phyloP scores from a whole-genome alignment of 2,888 invertebrate genomes.

The Drosophila lacicola region DNA sequence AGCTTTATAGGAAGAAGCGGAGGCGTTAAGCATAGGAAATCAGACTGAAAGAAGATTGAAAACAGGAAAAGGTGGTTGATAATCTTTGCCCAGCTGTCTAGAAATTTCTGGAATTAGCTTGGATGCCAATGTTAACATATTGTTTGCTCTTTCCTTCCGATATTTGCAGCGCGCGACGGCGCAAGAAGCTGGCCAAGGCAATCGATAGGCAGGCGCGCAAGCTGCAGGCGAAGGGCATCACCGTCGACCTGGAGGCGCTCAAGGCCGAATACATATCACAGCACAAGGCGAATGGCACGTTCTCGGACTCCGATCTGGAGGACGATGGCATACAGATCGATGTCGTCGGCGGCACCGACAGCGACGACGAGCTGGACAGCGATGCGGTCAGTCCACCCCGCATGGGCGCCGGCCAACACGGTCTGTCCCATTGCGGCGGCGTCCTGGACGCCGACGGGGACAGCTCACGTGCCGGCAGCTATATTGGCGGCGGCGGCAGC shows the following conservation, averaged over 20 bases:
- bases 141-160: neutral
- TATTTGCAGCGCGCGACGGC: conserved; percentile 90
- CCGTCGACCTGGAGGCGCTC: conserved; percentile 93
- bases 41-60: too few relatives aligned
- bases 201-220: conserved; percentile 96
- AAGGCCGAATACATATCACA: conserved; percentile 94
- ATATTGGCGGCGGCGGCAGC: conserved; percentile 70
- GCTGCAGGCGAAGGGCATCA: conserved; percentile 95
- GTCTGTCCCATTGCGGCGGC: conserved; percentile 49
- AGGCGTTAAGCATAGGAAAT: too few relatives aligned
- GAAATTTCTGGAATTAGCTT: too few relatives aligned
- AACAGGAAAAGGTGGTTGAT: too few relatives aligned
- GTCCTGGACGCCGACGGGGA: conserved; percentile 61
- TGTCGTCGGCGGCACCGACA: conserved; percentile 92
- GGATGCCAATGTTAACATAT: neutral
- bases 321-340: conserved; percentile 92
- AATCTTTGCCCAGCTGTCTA: too few relatives aligned
- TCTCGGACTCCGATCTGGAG: conserved; percentile 88
- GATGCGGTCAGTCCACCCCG: conserved; percentile 85
- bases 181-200: conserved; percentile 96
- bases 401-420: conserved; percentile 50
- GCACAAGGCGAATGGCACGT: conserved; percentile 87
- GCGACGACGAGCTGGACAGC: conserved; percentile 87
- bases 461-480: conserved; percentile 70
- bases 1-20: too few relatives aligned